Evolutionary conservation across 2,888 invertebrate genomes (phyloP), one percentile per base, ranked within the genome.

Genomic region (Quadroppia sp.): DNA sequence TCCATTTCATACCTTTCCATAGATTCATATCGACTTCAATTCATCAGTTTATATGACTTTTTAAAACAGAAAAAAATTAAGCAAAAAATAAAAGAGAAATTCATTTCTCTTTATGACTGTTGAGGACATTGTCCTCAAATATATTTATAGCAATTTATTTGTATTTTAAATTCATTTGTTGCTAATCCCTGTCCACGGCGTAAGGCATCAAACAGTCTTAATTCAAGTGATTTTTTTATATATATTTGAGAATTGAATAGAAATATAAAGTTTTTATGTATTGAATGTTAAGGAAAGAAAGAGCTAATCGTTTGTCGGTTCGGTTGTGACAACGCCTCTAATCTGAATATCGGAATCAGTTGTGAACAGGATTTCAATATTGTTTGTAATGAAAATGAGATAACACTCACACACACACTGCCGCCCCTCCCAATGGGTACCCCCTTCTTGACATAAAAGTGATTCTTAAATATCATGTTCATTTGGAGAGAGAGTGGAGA

Each of bases 321-420:
- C 20, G 40, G 17, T 36, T 30, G 59, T 64, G 64, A 64, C 36
- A 64, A 64, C 64, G 64, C 64, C 64, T 64, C 36, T 64, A 64
- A 64, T 64, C 64, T 36, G n/a, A 36, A 36, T 36, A 36, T n/a
- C 2, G 28, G 59, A 30, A 30, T 45, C 53, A 25, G 53, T 25
- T 53, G 23, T 59, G 59, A 59, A 59, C 59, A 59, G 59, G 59
- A 59, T 59, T 59, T 30, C 7, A 59, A 59, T 59, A 25, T 59
- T 30, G 7, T 59, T 15, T 36, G 36, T 36, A 36, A 36, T 36
- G 36, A 36, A 36, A 36, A 36, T 36, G 45, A 17, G 45, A 45
- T 45, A n/a, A 13, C 40, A 40, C 40, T 40, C 40, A 40, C 7
- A 40, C 40, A 61, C 9, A 61, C 2, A 61, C 6, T n/a, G 20